Base-by-base conservation (phyloP, 2,888 invertebrate species). In the Proisotoma minuta region DNA sequence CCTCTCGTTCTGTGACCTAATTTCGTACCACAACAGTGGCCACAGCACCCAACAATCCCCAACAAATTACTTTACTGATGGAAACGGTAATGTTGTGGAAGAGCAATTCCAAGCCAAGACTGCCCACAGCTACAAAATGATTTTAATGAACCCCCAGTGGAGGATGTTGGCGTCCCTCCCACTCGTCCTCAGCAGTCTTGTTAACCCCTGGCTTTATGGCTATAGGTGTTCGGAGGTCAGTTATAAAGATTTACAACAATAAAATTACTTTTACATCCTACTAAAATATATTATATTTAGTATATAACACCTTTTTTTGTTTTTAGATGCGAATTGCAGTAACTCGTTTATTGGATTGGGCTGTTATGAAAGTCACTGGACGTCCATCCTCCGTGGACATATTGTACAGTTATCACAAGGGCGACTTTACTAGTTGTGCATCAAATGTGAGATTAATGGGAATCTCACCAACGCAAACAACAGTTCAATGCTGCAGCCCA, bases 121-220 rank as follows among this genome's bases (percentile, higher is more conserved):
- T 4, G 20, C 43, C 18, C 43, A 43, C 18, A 43, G 20, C 18
- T 43, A 43, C 43, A 81, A 81, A 3, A 77, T 78, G 62, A 80
- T 83, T 47, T 76, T 83, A 4, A 77, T 80, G 22, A 68, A 70
- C 39, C 78, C 81, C 39, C 81, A 83, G 81, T 76, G 82, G 23
- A 79, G 82, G 3, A 80, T 83, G 22, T 83, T 82, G 76, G 76
- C 84, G 39, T 81, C 82, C 2, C 77, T 84, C n/a, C 82, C 84
- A 1, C 82, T 84, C 18, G 77, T 84, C 49, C 79, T 81, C 3
- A 83, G 82, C 75, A 83, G 83, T 74, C 82, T 84, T 5, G 78
- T 82, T 62, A 85, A 85, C 74, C 85, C 85, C 0, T 85, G 84
- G 84, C 80, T 85, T 39, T 85, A 85, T 75, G 84, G 84, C 2